A percentile compares a stretch with the other conserved stretches of the same genome.
Conservation (phyloP, 2,888 invertebrate genomes). For the Koerneria pararmatus region DNA sequence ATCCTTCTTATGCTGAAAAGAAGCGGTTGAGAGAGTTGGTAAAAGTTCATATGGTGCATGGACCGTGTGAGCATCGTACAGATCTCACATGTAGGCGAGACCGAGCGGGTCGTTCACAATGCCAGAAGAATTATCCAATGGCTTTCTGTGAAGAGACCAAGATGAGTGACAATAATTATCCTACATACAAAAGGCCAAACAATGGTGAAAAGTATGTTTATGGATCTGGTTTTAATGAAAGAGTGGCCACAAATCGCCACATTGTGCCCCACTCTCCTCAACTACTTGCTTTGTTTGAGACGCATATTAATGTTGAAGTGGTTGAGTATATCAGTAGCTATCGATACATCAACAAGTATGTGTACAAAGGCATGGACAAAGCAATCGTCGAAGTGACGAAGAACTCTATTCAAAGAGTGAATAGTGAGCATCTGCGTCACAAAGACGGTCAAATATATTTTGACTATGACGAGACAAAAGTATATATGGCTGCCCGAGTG, state of each 20-base stretch:
- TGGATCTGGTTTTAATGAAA: too few relatives aligned
- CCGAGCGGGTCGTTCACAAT: background rate
- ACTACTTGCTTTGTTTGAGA: constrained; percentile 53
- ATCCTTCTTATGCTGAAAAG: constrained; percentile 46
- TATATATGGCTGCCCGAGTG: too few relatives aligned
- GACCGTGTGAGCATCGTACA: constrained; percentile 56
- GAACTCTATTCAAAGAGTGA: background rate
- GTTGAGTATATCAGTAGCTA: constrained; percentile 38
- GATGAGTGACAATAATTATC: constrained; percentile 21
- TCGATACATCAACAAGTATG: constrained; percentile 58
- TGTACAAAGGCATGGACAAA: constrained; percentile 49
- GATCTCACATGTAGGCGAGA: constrained; percentile 26
- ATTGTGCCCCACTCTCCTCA: constrained; percentile 40
- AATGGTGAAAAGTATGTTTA: too few relatives aligned
- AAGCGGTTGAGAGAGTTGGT: constrained; percentile 55
- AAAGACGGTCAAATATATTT: too few relatives aligned
- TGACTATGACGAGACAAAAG: too few relatives aligned
- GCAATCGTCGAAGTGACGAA: constrained; percentile 22
- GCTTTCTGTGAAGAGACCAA: constrained; percentile 22
- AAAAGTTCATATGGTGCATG: constrained; percentile 58
- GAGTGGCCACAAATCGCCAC: constrained; percentile 26
- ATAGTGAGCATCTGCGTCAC: background rate
- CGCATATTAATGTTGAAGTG: constrained; percentile 61
- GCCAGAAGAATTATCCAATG: constrained; percentile 27
- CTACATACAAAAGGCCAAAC: too few relatives aligned